A percentile compares a stretch with the other conserved stretches of the same genome.
These are phyloP conservation scores for Mandrillus leucophaeus DNA, from an alignment of 2,113 vertebrate species.

Conservation along the genomic window DNA sequence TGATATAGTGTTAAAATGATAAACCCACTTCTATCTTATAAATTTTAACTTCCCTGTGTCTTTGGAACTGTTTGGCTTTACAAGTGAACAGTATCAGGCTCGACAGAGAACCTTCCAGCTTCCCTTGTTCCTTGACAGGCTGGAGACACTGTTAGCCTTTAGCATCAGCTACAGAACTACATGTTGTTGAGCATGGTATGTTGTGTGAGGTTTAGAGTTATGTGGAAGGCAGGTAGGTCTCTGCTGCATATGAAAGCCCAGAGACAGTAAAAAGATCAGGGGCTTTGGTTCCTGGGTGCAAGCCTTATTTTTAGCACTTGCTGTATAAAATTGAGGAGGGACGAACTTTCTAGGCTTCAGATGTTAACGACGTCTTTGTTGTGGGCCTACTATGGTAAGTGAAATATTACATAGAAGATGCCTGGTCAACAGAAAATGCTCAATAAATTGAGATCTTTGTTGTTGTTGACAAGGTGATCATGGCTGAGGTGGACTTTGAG, in stretches of 20 bases:
- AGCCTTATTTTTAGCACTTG: not conserved
- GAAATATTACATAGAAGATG: not conserved
- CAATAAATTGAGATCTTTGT: not conserved
- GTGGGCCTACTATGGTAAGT: not conserved
- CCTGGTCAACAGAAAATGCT: too few relatives aligned
- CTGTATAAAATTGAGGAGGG: not conserved
- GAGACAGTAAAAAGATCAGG: not conserved
- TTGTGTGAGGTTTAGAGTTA: not conserved
- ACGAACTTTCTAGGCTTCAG: not conserved
- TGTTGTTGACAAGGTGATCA: too few relatives aligned
- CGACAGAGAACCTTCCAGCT: not conserved
- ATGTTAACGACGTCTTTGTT: not conserved
- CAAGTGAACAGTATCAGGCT: not conserved
- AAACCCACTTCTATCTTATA: not conserved
- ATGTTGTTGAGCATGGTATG: not conserved
- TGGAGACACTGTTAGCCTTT: not conserved
- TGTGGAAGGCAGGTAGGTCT: not conserved
- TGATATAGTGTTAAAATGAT: not conserved
- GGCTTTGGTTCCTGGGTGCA: not conserved
- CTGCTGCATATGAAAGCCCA: not conserved
- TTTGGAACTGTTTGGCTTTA: not conserved
- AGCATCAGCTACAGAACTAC: not conserved
- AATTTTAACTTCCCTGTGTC: not conserved
- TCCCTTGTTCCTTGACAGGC: not conserved
- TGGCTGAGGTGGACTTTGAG: not conserved